Base-by-base conservation (phyloP, 2,113 vertebrate species). In the Columbina picui region DNA sequence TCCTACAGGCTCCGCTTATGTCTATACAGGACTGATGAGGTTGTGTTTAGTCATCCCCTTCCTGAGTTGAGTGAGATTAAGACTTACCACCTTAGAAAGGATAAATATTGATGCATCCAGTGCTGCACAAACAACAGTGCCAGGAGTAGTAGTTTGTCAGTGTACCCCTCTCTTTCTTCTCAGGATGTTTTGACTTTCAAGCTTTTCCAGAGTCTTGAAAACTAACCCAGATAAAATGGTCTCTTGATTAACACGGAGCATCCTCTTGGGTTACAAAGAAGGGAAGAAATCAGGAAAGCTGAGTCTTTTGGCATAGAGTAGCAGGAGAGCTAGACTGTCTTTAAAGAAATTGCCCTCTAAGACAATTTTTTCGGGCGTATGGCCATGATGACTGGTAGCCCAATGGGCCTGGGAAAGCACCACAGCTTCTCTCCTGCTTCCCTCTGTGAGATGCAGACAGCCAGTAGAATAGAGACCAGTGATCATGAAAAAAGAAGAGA, bases 1-100 rank as follows among this genome's bases (percentile, higher is more conserved):
- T 4, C 49, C 26, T 89, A 5, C 21, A 86, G 17, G 10, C 6
- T 68, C 20, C 41, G 21, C 34, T 75, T 55, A 17, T 3, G 3
- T 49, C 27, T 27, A 2, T 12, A 19, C 0, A 0, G 25, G 23
- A 53, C 7, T 57, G 15, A 4, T 1, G 4, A 34, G 34, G 38
- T 57, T 2, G 0, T 45, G 5, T 12, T 16, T 8, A 74, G 39
- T 27, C 61, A 7, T 53, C 11, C 21, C 30, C 22, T 25, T 25
- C 8, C 61, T 29, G 25, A 61, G 29, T 14, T 68, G 7, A 47
- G 15, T 41, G 39, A 60, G 29, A 26, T 19, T 14, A 34, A 34
- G n/a, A 10, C 9, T 41, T 32, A 59, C 10, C 10, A 18, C 9
- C 43, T 80, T 64, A 60, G 30, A 80, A 79, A 79, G 26, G 6